Conservation (phyloP, 2,113 vertebrate genomes). For the Lampris incognitus region DNA sequence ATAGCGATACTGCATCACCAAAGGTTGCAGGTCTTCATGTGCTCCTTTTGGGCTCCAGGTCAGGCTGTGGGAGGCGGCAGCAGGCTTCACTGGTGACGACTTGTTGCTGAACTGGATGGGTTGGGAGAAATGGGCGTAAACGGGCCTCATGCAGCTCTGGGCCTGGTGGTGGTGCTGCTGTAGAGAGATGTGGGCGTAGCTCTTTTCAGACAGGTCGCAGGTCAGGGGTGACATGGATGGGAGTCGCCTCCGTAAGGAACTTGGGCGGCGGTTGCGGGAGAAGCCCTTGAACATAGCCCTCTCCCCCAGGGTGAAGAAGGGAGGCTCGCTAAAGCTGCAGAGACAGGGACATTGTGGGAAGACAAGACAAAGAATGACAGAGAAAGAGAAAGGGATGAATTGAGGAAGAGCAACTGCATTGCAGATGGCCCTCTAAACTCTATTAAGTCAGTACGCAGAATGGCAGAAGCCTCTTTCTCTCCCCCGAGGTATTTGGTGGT, state of each 20-base stretch:
- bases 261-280: constrained; percentile 26
- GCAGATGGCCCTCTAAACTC: too few species aligned
- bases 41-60: background rate
- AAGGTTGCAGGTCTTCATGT: constrained; percentile 20
- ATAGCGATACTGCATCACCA: background rate
- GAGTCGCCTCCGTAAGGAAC: constrained; percentile 36
- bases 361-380: background rate
- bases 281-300: constrained; percentile 27
- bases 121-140: constrained; percentile 75
- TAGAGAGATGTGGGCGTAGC: background rate
- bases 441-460: background rate
- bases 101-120: constrained; percentile 62
- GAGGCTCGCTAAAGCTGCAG: constrained; percentile 68
- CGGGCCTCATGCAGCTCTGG: constrained; percentile 40
- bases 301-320: constrained; percentile 59
- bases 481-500: constrained; percentile 38
- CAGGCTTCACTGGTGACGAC: constrained; percentile 26
- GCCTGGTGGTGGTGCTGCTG: constrained; percentile 11
- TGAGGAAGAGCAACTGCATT: too few species aligned
- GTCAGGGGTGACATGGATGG: constrained; percentile 25
- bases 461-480: background rate
- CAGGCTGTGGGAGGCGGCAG: constrained; percentile 26
- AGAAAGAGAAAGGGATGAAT: background rate
- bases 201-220: background rate
- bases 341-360: background rate